Evolutionary conservation across 2,888 invertebrate species (phyloP).

Genomic region (Aspidiotus rigidus): DNA sequence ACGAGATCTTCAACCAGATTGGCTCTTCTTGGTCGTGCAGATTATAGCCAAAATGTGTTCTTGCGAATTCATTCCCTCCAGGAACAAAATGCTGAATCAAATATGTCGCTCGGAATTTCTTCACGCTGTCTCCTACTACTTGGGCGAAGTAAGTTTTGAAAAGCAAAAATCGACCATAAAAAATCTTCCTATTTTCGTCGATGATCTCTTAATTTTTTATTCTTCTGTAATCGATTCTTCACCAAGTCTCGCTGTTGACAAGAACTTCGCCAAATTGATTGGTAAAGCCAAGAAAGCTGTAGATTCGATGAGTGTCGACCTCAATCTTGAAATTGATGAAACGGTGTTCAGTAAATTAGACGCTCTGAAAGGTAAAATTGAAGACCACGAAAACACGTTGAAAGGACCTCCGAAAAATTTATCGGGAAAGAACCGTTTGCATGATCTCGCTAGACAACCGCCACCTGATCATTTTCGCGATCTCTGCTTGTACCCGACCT

Average conservation of each 20-base stretch:
- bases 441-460: slow-evolving; percentile 40
- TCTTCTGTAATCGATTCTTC: slow-evolving; percentile 43
- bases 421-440: slow-evolving; percentile 42
- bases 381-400: slow-evolving; percentile 30
- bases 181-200: slow-evolving; percentile 39
- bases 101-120: slow-evolving; percentile 21
- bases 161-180: slow-evolving; percentile 36
- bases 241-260: slow-evolving; percentile 40
- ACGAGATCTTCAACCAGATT: slow-evolving; percentile 19
- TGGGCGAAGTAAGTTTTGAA: slow-evolving; percentile 35
- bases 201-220: slow-evolving; percentile 38
- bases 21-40: slow-evolving; percentile 31
- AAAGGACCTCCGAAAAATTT: slow-evolving; percentile 29
- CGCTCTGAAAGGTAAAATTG: slow-evolving; percentile 30
- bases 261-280: slow-evolving; percentile 40
- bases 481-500: slow-evolving; percentile 49
- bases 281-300: slow-evolving; percentile 38
- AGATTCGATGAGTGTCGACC: slow-evolving; percentile 37
- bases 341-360: slow-evolving; percentile 20
- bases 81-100: slow-evolving; percentile 12
- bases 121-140: slow-evolving; percentile 27
- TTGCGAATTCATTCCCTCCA: slow-evolving; percentile 21
- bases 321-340: slow-evolving; percentile 33
- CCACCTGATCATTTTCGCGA: slow-evolving; percentile 49
- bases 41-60: slow-evolving; percentile 30